Conservation (phyloP, 2,888 invertebrate genomes). For the Atethmia centrago region DNA sequence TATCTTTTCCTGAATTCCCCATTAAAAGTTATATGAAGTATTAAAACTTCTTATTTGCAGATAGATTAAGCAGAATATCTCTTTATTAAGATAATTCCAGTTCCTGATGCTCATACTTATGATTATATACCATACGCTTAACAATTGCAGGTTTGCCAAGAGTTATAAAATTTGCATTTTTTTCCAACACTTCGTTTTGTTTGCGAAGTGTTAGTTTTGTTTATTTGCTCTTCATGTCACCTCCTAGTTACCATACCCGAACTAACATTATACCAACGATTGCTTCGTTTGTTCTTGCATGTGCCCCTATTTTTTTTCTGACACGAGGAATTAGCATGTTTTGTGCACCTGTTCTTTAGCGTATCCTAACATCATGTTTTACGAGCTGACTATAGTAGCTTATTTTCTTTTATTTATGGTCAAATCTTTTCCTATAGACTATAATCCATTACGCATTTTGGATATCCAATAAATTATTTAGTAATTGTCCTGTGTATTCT, state of each 20-base stretch:
- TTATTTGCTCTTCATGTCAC: slow-evolving; percentile 77
- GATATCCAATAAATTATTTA: slow-evolving; percentile 63
- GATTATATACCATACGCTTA: slow-evolving; percentile 79
- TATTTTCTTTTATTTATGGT: slow-evolving; percentile 61
- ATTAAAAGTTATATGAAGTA: slow-evolving; percentile 27
- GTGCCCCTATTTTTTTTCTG: slow-evolving; percentile 68
- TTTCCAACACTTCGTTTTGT: slow-evolving; percentile 83
- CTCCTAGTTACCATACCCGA: slow-evolving; percentile 61
- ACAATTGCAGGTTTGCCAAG: slow-evolving; percentile 91
- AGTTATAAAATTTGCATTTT: slow-evolving; percentile 90
- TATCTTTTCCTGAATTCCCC: slow-evolving; percentile 31
- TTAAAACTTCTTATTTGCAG: slow-evolving; percentile 73
- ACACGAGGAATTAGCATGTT: slow-evolving; percentile 59
- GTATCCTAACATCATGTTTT: slow-evolving; percentile 55
- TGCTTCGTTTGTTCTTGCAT: slow-evolving; percentile 71
- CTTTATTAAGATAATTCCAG: slow-evolving; percentile 68
- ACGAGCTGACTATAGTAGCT: slow-evolving; percentile 51
- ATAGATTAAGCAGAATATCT: slow-evolving; percentile 69
- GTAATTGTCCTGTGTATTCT: slow-evolving; percentile 78
- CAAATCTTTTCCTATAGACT: slow-evolving; percentile 55
- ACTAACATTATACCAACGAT: slow-evolving; percentile 51
- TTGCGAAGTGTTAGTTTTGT: slow-evolving; percentile 74
- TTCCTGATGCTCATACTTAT: slow-evolving; percentile 66
- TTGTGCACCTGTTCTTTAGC: slow-evolving; percentile 60
- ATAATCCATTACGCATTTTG: slow-evolving; percentile 66